Conservation (phyloP, 2,888 invertebrate genomes). For the Aspidiotus destructor region DNA sequence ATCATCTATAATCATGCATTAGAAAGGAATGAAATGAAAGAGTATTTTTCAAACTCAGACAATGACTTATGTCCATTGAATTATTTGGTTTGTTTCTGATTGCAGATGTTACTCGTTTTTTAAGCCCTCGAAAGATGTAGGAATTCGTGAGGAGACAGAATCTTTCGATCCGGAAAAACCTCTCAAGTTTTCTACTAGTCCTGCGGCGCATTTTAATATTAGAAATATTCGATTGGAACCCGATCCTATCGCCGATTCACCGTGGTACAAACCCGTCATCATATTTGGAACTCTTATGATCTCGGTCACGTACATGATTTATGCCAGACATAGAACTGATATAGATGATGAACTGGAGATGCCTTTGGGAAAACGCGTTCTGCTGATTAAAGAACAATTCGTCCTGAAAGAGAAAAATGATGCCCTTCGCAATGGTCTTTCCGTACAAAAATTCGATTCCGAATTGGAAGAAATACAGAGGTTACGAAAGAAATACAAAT, state of each 20-base stretch:
- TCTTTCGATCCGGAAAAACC: slow-evolving; percentile 3
- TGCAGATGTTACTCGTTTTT: no score
- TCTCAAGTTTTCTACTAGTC: slow-evolving; percentile 15
- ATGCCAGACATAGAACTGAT: slow-evolving; percentile 7
- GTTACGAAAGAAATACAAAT: slow-evolving; percentile 16
- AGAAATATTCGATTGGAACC: background rate
- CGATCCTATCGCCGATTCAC: background rate
- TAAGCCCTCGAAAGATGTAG: no score
- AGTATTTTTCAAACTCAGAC: no score
- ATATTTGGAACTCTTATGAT: background rate
- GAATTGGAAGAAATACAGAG: background rate
- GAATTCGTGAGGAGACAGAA: background rate
- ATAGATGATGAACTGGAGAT: slow-evolving; percentile 20
- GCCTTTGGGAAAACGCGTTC: slow-evolving; percentile 20
- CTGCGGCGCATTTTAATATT: background rate
- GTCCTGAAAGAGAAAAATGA: background rate
- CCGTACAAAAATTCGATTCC: background rate
- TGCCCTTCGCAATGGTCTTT: background rate
- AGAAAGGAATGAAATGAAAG: no score
- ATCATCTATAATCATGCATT: no score
- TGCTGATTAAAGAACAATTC: background rate
- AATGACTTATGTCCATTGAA: no score
- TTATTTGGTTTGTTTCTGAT: no score
- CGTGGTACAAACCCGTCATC: slow-evolving; percentile 5
- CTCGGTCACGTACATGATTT: background rate